Conservation (phyloP, 2,888 invertebrate species). For the Hemaris fuciformis region DNA sequence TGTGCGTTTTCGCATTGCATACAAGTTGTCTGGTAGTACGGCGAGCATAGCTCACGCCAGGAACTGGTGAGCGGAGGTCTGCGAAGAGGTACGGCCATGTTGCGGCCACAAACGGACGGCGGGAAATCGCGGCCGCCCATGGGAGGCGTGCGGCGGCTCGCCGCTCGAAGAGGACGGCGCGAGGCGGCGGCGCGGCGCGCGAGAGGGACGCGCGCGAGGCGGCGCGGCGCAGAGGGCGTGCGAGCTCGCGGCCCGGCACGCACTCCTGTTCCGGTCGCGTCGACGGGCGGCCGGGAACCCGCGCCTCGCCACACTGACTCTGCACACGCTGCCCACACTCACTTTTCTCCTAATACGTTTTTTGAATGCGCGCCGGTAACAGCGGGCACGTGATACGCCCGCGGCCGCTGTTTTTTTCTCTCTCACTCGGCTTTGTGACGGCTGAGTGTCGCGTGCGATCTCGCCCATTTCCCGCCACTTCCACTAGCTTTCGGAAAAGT, state of each 20-base stretch:
- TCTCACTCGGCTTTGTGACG: slow-evolving; percentile 70
- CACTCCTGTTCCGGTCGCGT: slow-evolving; percentile 81
- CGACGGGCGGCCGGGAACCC: slow-evolving; percentile 79
- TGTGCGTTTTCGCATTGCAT: background rate
- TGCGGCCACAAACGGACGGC: slow-evolving; percentile 67
- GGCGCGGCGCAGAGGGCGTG: slow-evolving; percentile 82
- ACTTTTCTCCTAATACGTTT: slow-evolving; percentile 73
- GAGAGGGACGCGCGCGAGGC: slow-evolving; percentile 75
- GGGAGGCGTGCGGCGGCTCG: slow-evolving; percentile 74
- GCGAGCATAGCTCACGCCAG: slow-evolving; percentile 43
- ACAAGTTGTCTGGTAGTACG: slow-evolving; percentile 9
- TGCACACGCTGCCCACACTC: slow-evolving; percentile 58
- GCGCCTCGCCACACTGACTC: slow-evolving; percentile 74
- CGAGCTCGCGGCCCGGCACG: slow-evolving; percentile 74
- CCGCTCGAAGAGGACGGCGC: slow-evolving; percentile 57
- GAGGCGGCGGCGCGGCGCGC: slow-evolving; percentile 39
- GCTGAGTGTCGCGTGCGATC: slow-evolving; percentile 71
- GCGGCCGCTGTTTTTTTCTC: slow-evolving; percentile 71
- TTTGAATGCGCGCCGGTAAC: slow-evolving; percentile 75
- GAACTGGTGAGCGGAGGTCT: slow-evolving; percentile 56
- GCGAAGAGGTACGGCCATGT: slow-evolving; percentile 72
- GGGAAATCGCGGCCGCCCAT: slow-evolving; percentile 80
- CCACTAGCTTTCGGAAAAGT: slow-evolving; percentile 52
- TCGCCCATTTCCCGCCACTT: slow-evolving; percentile 71
- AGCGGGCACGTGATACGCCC: slow-evolving; percentile 76